phyloP scores from a whole-genome alignment of 1,140 invertebrate species.

The Acromyrmex charruanus region DNA sequence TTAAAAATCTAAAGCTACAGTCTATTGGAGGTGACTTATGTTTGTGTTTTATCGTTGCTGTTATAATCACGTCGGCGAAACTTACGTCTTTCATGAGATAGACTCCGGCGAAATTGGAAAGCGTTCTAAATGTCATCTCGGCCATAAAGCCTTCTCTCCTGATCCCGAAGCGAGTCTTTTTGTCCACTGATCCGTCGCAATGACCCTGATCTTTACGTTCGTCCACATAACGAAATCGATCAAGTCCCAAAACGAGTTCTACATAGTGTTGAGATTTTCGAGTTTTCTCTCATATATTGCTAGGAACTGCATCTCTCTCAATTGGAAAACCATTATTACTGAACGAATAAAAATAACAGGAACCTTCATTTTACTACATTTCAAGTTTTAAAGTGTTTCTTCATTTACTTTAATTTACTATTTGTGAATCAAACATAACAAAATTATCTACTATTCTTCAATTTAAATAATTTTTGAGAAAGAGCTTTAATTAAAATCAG shows the following conservation, averaged over 20 bases:
- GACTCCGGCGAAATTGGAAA: slow-evolving; percentile 66
- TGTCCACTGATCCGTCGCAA: background rate
- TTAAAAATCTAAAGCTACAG: background rate
- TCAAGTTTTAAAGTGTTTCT: background rate
- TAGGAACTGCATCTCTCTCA: background rate
- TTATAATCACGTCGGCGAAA: slow-evolving; percentile 8
- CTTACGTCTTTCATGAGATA: slow-evolving; percentile 41
- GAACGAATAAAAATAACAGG: background rate
- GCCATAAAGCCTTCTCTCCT: slow-evolving; percentile 58
- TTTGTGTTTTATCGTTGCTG: background rate
- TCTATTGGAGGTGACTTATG: background rate
- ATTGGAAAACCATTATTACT: background rate
- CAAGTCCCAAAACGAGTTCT: background rate
- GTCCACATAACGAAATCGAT: slow-evolving; percentile 12
- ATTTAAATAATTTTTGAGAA: background rate
- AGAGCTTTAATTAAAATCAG: background rate
- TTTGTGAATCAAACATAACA: background rate
- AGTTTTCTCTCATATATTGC: background rate
- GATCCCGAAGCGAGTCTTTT: slow-evolving; percentile 19
- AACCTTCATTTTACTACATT: background rate
- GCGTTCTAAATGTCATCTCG: slow-evolving; percentile 71
- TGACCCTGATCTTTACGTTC: background rate
- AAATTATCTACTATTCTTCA: background rate
- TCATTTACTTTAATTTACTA: background rate
- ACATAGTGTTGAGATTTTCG: background rate